Evolutionary conservation across 1,140 invertebrate species (phyloP), one percentile per base, ranked within the genome.

Genomic region (Drosophila prosaltans): DNA sequence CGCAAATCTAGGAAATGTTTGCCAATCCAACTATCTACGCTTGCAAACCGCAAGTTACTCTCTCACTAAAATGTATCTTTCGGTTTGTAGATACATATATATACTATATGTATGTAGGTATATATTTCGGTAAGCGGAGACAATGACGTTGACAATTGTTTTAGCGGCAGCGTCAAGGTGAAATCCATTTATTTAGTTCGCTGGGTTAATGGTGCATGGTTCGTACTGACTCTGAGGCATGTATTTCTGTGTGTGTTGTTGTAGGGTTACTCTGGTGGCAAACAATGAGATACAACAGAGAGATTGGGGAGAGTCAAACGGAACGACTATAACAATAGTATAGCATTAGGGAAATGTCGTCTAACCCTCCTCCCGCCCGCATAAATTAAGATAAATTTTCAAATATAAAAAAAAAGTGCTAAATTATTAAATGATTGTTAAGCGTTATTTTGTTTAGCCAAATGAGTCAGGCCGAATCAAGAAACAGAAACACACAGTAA

Each of bases 391-490:
- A 63, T 72, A 74, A 80, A 80, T 80, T 86, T 88, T 68, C 69
- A 66, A 64, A 16, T 24, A 51, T 26, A 51, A 8, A 26, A 9
- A 51, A 81, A 86, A 83, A 78, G 76, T 88, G 83, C 70, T 86
- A 86, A 88, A 86, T 86, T 86, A 83, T 88, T 88, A 86, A 86
- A 83, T 88, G 83, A 83, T 88, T 71, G 69, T 88, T 88, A 77
- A 80, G 74, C 69, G 59, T 65, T 74, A 73, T 82, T 81, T 75
- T 69, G 43, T 80, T 78, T 72, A 24, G 59, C 30, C 24, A 72
- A 78, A 77, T 78, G 76, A 78, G 63, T 68, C 76, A 64, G 62
- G 59, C 21, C 48, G 66, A 60, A 36, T 48, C 40, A 64, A 67
- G 43, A 60, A 63, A 58, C 41, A 24, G 41, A 65, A 30, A 48